Evolutionary conservation across 2,888 invertebrate species (phyloP).

Genomic region (Coleophora flavipennella): DNA sequence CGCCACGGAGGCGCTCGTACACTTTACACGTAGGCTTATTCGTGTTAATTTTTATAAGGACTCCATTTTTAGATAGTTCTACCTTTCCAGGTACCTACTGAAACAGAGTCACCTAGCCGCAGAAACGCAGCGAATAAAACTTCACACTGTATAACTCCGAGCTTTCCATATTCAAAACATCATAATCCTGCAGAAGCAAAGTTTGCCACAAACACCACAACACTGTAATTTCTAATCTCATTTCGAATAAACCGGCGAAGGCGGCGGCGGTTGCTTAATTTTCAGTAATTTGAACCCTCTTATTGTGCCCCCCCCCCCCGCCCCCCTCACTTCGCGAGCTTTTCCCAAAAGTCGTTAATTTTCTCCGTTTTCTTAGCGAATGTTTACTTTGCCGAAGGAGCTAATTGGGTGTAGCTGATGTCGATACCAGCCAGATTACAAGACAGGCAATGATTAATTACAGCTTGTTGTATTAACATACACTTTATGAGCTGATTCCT

Average conservation of each 20-base stretch:
- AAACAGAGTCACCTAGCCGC: no score
- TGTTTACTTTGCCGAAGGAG: constrained; percentile 39
- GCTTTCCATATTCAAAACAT: no score
- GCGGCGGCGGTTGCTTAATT: constrained; percentile 40
- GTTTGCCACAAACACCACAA: constrained; percentile 18
- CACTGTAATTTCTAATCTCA: constrained; percentile 39
- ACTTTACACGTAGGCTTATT: no score
- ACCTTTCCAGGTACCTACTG: no score
- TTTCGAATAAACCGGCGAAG: constrained; percentile 25
- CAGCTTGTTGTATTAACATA: constrained; percentile 27
- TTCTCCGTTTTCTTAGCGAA: constrained; percentile 12
- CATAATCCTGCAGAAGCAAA: not conserved
- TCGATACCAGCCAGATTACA: constrained; percentile 17
- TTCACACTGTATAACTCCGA: no score
- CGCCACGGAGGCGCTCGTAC: no score
- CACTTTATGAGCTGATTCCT: constrained; percentile 12
- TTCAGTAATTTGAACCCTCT: constrained; percentile 35
- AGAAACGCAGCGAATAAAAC: no score
- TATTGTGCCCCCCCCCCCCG: constrained; percentile 5
- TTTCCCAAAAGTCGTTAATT: constrained; percentile 20
- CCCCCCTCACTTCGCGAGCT: constrained; percentile 2
- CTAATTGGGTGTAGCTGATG: constrained; percentile 35
- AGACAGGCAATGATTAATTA: constrained; percentile 46
- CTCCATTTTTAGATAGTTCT: no score
- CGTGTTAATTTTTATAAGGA: no score